These are phyloP conservation scores for Clinocottus analis DNA, from an alignment of 2,113 vertebrate species.

Conservation along the genomic window DNA sequence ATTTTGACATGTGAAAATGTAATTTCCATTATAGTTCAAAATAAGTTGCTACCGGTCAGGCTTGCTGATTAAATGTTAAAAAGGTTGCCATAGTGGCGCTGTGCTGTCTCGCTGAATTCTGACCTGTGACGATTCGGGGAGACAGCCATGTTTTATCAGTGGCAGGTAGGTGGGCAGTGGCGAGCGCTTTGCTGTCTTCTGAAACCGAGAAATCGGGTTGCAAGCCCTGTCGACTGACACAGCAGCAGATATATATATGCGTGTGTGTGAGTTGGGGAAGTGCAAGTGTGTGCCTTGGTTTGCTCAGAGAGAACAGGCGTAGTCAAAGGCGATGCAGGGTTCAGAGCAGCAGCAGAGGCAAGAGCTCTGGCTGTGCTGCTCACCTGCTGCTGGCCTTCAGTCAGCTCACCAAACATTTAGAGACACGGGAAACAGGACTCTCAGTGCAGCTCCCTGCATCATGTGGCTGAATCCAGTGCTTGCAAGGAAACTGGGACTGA, in stretches of 20 bases:
- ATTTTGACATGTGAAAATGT: background rate
- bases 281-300: constrained; percentile 1
- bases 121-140: constrained; percentile 44
- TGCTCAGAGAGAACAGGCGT: constrained; percentile 1
- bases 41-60: background rate
- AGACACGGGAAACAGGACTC: background rate
- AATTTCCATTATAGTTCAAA: background rate
- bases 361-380: background rate
- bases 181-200: constrained; percentile 19
- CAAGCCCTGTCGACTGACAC: constrained; percentile 44
- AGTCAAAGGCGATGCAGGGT: background rate
- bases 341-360: background rate
- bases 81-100: background rate
- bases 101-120: constrained; percentile 37
- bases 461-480: background rate
- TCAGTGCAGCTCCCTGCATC: background rate
- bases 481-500: background rate
- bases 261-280: background rate
- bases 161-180: constrained; percentile 15
- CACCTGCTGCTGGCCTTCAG: background rate
- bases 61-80: background rate
- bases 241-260: constrained; percentile 41
- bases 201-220: constrained; percentile 41
- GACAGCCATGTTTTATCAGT: constrained; percentile 43
- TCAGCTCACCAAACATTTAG: background rate